These are phyloP conservation scores for Melinopterus prodromus DNA, from an alignment of 2,888 invertebrate species.

Conservation along the genomic window DNA sequence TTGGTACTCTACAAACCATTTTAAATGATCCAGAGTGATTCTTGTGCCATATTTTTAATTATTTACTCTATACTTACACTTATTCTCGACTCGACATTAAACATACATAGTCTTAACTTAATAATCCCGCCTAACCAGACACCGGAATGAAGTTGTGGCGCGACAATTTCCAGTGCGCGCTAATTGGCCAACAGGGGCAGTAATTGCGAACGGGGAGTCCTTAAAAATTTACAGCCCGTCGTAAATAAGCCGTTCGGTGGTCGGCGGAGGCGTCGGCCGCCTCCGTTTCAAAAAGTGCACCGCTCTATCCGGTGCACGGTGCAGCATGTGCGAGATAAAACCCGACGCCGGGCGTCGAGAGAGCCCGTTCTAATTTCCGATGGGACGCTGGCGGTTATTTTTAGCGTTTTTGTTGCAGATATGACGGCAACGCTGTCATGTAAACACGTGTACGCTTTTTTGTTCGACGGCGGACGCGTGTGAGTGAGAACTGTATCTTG, in stretches of 20 bases:
- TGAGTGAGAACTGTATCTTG: slow-evolving; percentile 31
- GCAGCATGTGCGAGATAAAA: background rate
- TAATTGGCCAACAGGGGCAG: background rate
- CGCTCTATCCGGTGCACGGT: background rate
- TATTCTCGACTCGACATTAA: background rate
- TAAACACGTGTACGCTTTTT: slow-evolving; percentile 55
- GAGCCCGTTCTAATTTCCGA: slow-evolving; percentile 53
- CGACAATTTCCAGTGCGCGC: background rate
- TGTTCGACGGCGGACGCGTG: slow-evolving; percentile 27
- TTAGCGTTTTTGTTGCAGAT: slow-evolving; percentile 54
- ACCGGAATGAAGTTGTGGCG: background rate
- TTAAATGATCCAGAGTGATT: too few relatives aligned
- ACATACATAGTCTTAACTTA: background rate
- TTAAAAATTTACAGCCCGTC: slow-evolving; percentile 4
- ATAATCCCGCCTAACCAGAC: background rate
- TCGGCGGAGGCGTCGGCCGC: background rate
- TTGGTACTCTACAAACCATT: too few relatives aligned
- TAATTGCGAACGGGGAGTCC: background rate
- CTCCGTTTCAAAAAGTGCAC: slow-evolving; percentile 4
- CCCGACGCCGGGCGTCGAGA: background rate
- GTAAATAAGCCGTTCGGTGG: slow-evolving; percentile 4
- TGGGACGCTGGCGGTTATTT: slow-evolving; percentile 49
- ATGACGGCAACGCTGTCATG: slow-evolving; percentile 55
- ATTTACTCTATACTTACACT: too few relatives aligned
- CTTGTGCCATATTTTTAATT: too few relatives aligned